A percentile compares a stretch with the other conserved stretches of the same genome.
phyloP scores from a whole-genome alignment of 2,797 vertebrate genomes.

The Linurgus olivaceus region DNA sequence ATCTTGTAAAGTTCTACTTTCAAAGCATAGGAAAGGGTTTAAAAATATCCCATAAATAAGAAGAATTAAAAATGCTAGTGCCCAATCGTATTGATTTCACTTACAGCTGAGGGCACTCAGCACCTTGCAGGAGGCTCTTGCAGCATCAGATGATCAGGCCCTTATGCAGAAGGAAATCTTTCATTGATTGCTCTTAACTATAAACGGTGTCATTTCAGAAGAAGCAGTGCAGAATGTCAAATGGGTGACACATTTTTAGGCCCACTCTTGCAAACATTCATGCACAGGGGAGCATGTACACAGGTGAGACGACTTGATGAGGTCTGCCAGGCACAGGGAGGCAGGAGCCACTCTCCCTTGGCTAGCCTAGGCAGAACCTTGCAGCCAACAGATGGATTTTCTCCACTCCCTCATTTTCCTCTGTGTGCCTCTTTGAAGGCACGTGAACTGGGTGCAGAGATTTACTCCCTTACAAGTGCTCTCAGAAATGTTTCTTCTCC shows the following conservation, averaged over 20 bases:
- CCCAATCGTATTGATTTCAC: slow-evolving; percentile 53
- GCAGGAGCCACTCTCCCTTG: background rate
- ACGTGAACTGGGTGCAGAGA: background rate
- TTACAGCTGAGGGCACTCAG: slow-evolving; percentile 47
- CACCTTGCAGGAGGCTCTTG: slow-evolving; percentile 59
- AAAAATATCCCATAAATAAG: background rate
- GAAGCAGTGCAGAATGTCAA: slow-evolving; percentile 19
- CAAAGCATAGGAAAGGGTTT: background rate
- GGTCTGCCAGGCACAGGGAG: background rate
- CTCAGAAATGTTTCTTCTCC: slow-evolving; percentile 7
- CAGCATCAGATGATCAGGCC: slow-evolving; percentile 41
- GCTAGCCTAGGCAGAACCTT: background rate
- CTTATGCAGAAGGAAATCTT: slow-evolving; percentile 50
- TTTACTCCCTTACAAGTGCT: background rate
- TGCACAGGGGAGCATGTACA: background rate
- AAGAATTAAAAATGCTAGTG: slow-evolving; percentile 16
- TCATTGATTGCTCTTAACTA: slow-evolving; percentile 63
- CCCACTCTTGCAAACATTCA: background rate
- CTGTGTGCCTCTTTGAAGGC: background rate
- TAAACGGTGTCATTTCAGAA: slow-evolving; percentile 44
- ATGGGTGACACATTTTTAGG: background rate
- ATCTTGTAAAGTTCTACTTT: background rate
- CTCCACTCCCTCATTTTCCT: background rate
- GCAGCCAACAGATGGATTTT: background rate
- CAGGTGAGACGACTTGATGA: background rate